Percentiles rank a stretch among this genome's conserved stretches.
Evolutionary conservation across 2,797 vertebrate species (phyloP).

Genomic region (Stomatorhinus walkeri): DNA sequence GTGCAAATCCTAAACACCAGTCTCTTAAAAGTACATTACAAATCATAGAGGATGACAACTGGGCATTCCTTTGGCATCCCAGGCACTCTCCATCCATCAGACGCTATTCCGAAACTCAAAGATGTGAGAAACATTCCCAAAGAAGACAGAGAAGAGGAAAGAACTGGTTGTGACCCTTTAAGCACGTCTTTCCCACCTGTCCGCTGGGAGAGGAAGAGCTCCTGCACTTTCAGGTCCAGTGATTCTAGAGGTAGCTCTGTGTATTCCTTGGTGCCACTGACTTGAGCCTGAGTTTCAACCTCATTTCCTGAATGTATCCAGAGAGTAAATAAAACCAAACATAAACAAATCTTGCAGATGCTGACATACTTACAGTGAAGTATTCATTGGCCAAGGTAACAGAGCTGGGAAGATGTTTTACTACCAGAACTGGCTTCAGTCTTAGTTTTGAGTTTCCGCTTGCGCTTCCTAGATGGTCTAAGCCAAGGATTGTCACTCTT

Average conservation of each 20-base stretch:
- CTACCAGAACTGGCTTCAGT: conserved; percentile 27
- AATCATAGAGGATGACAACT: neutral
- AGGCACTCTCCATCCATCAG: neutral
- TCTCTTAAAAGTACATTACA: neutral
- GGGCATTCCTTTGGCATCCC: neutral
- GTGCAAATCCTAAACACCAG: neutral
- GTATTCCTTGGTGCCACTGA: conserved; percentile 66
- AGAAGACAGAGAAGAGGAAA: neutral
- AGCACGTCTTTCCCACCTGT: conserved; percentile 56
- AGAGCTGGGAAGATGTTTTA: neutral
- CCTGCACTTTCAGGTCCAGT: conserved; percentile 75
- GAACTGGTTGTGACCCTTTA: neutral
- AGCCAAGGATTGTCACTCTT: conserved; percentile 81
- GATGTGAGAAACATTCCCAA: neutral
- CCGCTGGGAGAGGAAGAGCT: conserved; percentile 65
- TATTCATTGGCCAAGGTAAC: neutral
- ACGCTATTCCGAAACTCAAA: neutral
- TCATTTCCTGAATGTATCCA: neutral
- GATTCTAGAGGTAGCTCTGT: conserved; percentile 84
- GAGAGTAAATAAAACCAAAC: neutral
- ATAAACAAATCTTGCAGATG: neutral
- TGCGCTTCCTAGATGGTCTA: conserved; percentile 76
- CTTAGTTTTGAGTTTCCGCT: conserved; percentile 74
- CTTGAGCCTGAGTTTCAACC: conserved; percentile 21
- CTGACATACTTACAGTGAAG: neutral